These are phyloP conservation scores for Luidia sarsii DNA, from an alignment of 53 echinoderm and acorn worm genomes.

Conservation along the genomic window DNA sequence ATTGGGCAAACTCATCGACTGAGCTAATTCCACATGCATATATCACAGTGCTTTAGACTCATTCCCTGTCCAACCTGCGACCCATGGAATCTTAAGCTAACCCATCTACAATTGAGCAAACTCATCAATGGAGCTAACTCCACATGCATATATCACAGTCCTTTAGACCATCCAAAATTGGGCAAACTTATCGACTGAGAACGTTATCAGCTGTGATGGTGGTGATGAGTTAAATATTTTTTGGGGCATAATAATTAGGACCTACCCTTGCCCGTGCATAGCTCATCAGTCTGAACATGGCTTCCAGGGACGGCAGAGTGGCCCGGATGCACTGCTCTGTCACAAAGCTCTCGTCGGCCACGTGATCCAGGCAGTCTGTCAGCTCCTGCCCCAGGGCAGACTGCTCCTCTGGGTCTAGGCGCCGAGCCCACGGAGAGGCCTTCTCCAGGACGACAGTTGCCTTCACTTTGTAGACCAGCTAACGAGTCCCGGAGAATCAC, in stretches of 20 bases:
- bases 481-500: too few species aligned
- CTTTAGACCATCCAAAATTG: too few species aligned
- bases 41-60: too few species aligned
- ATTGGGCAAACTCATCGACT: too few species aligned
- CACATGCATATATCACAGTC: too few species aligned
- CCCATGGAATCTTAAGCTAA: too few species aligned
- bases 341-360: constrained; percentile 72
- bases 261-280: constrained; percentile 81
- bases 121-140: too few species aligned
- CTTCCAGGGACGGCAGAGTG: constrained; percentile 66
- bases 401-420: not conserved
- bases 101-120: too few species aligned
- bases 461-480: constrained; percentile 87
- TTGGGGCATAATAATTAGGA: not conserved
- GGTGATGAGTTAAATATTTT: not conserved
- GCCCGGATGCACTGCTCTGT: constrained; percentile 66
- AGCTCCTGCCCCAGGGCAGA: constrained; percentile 49
- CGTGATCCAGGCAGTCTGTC: constrained; percentile 68
- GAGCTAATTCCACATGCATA: too few species aligned
- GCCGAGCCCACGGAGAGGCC: constrained; percentile 60
- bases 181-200: not conserved
- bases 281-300: constrained; percentile 65
- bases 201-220: not conserved
- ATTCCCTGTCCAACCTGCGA: too few species aligned
- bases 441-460: constrained; percentile 65